Percentiles rank a stretch among this genome's conserved stretches.
These are phyloP conservation scores for Parasteatoda lunata DNA, from an alignment of 2,888 invertebrate species.

Conservation along the genomic window DNA sequence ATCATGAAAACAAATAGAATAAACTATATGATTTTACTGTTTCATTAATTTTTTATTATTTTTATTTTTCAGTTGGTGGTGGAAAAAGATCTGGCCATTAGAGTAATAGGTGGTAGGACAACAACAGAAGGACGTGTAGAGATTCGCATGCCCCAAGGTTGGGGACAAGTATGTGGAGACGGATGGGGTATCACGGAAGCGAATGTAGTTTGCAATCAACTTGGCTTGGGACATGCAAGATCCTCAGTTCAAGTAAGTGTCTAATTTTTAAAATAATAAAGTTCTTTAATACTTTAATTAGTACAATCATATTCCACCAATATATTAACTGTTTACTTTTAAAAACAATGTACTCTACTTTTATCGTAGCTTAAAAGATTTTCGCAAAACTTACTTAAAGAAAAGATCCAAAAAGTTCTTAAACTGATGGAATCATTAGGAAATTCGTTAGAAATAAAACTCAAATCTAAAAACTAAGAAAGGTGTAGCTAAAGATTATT, in stretches of 20 bases:
- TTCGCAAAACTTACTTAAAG: no score
- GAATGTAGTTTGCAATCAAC: constrained; percentile 84
- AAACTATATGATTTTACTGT: background rate
- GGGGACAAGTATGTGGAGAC: constrained; percentile 90
- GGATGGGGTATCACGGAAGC: constrained; percentile 93
- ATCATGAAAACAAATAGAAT: no score
- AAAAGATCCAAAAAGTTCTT: no score
- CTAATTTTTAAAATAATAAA: background rate
- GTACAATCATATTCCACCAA: no score
- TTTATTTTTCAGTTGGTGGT: constrained; percentile 49
- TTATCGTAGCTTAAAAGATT: no score
- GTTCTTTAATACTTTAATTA: no score
- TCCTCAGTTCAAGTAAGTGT: constrained; percentile 80
- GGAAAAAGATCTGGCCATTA: constrained; percentile 74
- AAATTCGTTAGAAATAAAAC: no score
- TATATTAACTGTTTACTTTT: no score
- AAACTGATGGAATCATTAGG: no score
- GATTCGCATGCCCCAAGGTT: constrained; percentile 78
- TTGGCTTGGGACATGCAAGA: constrained; percentile 84
- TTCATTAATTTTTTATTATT: background rate
- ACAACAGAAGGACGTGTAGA: constrained; percentile 87
- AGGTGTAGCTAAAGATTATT: no score
- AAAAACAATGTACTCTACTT: no score
- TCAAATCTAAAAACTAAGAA: no score
- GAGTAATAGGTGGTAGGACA: constrained; percentile 83